phyloP scores from a whole-genome alignment of 1,140 invertebrate genomes.

The Ceratina japonica region DNA sequence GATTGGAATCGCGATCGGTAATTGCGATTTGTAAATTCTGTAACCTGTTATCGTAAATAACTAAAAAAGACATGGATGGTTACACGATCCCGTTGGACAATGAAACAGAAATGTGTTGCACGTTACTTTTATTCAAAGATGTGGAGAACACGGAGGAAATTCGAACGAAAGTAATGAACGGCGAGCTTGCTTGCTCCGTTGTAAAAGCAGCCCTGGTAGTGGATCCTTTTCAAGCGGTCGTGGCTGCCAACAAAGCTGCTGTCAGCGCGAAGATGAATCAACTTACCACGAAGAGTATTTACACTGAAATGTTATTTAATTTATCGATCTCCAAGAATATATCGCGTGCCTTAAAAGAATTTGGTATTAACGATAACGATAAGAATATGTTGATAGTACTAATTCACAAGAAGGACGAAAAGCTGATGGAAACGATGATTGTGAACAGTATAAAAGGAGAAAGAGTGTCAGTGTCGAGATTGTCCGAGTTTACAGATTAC shows the following conservation, averaged over 20 bases:
- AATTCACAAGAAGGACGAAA: conserved; percentile 75
- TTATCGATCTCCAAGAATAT: conserved; percentile 86
- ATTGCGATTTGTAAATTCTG: not conserved
- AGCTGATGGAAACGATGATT: conserved; percentile 66
- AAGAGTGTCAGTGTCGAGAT: conserved; percentile 72
- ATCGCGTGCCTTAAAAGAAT: conserved; percentile 82
- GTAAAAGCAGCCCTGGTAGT: conserved; percentile 83
- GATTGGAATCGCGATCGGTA: not conserved
- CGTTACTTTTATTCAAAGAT: conserved; percentile 81
- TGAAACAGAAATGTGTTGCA: conserved; percentile 76
- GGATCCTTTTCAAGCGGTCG: conserved; percentile 83
- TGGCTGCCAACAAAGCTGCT: conserved; percentile 85
- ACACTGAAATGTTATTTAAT: conserved; percentile 85
- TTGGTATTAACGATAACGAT: conserved; percentile 82
- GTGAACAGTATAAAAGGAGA: conserved; percentile 79
- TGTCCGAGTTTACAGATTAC: conserved; percentile 76
- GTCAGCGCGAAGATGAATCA: conserved; percentile 77
- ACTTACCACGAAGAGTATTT: conserved; percentile 83
- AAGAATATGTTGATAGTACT: conserved; percentile 81
- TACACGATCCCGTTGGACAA: conserved; percentile 75
- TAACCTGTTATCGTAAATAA: not conserved
- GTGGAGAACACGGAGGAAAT: conserved; percentile 82
- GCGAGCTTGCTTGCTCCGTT: conserved; percentile 81
- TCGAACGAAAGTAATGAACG: conserved; percentile 78
- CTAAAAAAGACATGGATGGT: conserved; percentile 43